Evolutionary conservation across 2,888 invertebrate genomes (phyloP).

Genomic region (Noctua comes): DNA sequence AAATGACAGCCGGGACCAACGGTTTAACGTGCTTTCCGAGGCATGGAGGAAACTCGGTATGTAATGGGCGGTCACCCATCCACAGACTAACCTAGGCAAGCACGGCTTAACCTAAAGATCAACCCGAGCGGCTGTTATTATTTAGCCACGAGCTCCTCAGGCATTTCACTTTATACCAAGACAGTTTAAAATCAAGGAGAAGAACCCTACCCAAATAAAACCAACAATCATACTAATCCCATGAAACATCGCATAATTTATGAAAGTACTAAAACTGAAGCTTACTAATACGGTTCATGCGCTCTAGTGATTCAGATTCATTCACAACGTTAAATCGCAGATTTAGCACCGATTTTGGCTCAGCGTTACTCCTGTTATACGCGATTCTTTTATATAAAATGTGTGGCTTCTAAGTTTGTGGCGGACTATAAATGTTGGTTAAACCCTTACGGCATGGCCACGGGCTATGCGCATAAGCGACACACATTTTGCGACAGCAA

Average conservation of each 20-base stretch:
- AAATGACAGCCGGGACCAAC: too few relatives aligned
- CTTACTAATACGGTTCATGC: slow-evolving; percentile 57
- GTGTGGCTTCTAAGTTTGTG: slow-evolving; percentile 50
- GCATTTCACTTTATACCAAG: too few relatives aligned
- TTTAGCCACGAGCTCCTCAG: too few relatives aligned
- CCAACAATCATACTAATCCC: slow-evolving; percentile 12
- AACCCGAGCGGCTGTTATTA: too few relatives aligned
- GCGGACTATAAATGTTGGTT: slow-evolving; percentile 49
- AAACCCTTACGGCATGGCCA: not conserved
- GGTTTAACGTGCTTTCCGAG: too few relatives aligned
- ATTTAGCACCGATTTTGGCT: slow-evolving; percentile 71
- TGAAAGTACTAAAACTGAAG: slow-evolving; percentile 54
- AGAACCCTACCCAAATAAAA: not conserved
- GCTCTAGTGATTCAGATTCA: slow-evolving; percentile 66
- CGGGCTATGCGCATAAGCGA: not conserved
- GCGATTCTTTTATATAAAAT: slow-evolving; percentile 59
- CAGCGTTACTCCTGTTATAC: slow-evolving; percentile 49
- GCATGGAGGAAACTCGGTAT: too few relatives aligned
- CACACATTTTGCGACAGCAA: not conserved
- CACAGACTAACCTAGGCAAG: too few relatives aligned
- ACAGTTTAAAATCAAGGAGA: not conserved
- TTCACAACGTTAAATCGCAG: slow-evolving; percentile 67
- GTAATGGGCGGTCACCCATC: too few relatives aligned
- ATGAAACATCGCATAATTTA: slow-evolving; percentile 47
- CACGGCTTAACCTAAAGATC: too few relatives aligned